Base-by-base conservation (phyloP, 2,797 vertebrate species). In the Sternotherus odoratus region DNA sequence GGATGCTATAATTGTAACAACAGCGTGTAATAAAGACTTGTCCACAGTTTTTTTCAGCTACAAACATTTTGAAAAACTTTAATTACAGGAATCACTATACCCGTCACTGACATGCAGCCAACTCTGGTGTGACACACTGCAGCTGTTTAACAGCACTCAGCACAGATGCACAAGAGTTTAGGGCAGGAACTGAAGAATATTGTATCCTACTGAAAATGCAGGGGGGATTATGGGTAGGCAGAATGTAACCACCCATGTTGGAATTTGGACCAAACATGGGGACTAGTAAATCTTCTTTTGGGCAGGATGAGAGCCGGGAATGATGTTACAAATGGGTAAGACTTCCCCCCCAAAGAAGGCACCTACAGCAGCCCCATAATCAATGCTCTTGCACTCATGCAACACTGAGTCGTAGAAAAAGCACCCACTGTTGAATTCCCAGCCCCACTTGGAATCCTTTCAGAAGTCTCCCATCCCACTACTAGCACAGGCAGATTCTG, bases 1-100 rank as follows among this genome's bases (percentile, higher is more conserved):
- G 94, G 60, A 93, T 93, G 81, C 77, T 96, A 97, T 97, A 96
- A 97, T 97, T 97, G 95, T 97, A 95, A 84, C 94, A 96, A 95
- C 33, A 95, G 91, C 86, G 79, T 94, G 83, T 94, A 97, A 97
- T 97, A 96, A 96, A 93, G 95, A 92, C 83, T 93, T 51, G 93
- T 81, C 95, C 81, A 81, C 92, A 93, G 57, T 81, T 89, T 81
- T 90, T 28, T 89, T 92, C 83, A 92, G 94, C 87, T 84, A 92
- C 46, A 95, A 91, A 60, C 51, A 75, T 96, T 95, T 95, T 95
- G 79, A 96, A 95, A 60, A 95, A 60, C 50, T 50, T 97, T 96
- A 92, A 95, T 96, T 95, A 96, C 93, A 95, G 91, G 84, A 95
- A 93, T n/a, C 50, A 56, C 89, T 95, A 96, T 60, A 93, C 82